Base-by-base conservation (phyloP, 2,888 invertebrate genomes). In the Calameuta filiformis region DNA sequence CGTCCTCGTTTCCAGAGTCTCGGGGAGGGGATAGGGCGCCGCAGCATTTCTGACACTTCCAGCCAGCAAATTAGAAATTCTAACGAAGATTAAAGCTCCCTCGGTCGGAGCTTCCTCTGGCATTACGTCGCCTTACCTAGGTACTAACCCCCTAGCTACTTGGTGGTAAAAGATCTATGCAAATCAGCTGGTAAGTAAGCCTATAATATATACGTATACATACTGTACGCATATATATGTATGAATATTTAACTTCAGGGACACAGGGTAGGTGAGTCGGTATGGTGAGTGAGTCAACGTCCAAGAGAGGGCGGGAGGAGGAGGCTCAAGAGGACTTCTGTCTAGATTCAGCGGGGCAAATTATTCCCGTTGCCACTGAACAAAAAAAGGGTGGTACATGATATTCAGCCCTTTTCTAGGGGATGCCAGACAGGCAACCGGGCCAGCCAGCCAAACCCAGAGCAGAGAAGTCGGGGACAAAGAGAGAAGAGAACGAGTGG, bases 11-110 rank as follows among this genome's bases (percentile, higher is more conserved):
- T 56, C 56, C 23, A 23, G 23, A 23, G 56, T 23, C 56, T 23
- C 56, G 23, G 15, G 1, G 6, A 56, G 23, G 56, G 56, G 56
- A 56, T 23, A 23, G 56, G 56, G 9, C 71, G 71, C 9, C 68
- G 56, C 71, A 37, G 23, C 73, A 56, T 76, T 33, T 23, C 73
- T 73, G 73, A 81, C 77, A 77, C 81, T 81, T 79, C 76, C 76
- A 73, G 73, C 68, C 75, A 74, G 80, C 76, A 82, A 86, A 88
- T 87, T 87, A 86, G 85, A 87, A 86, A 86, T 86, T 87, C 86
- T 85, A 86, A 88, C 83, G 86, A 87, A 85, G 83, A 84, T 86
- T 81, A 83, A 82, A 78, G 35, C 79, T 79, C 78, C 75, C 73
- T 35, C 76, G 71, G 69, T 37, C 68, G 37, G 35, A 73, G 73